A percentile compares a stretch with the other conserved stretches of the same genome.
Evolutionary conservation across 2,888 invertebrate species (phyloP).

Genomic region (Epinotia brunnichana): DNA sequence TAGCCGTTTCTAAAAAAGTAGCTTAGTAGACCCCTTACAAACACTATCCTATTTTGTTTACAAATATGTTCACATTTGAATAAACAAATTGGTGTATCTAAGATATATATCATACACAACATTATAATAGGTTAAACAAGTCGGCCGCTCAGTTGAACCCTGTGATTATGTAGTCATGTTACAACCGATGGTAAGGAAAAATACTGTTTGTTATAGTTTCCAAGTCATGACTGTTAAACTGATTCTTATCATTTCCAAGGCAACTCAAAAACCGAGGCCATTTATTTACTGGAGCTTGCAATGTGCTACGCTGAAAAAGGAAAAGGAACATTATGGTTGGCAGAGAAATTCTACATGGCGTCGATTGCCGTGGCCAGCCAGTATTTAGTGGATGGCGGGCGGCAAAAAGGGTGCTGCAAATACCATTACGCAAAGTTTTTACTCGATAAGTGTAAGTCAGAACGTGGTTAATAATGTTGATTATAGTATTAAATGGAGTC

Average conservation of each 20-base stretch:
- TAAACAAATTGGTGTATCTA: conserved; percentile 4
- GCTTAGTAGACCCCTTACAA: background rate
- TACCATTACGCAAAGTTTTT: conserved; percentile 82
- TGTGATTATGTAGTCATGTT: conserved; percentile 24
- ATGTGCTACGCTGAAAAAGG: conserved; percentile 70
- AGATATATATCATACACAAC: conserved; percentile 2
- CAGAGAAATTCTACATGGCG: conserved; percentile 80
- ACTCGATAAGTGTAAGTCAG: conserved; percentile 78
- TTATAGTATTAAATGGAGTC: too few relatives aligned
- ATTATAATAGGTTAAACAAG: conserved; percentile 17
- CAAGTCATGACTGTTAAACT: background rate
- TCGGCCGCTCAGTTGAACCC: conserved; percentile 1
- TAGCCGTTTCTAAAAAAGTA: background rate
- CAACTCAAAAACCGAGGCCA: conserved; percentile 69
- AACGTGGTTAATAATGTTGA: background rate
- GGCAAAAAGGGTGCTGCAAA: conserved; percentile 77
- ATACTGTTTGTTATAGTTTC: conserved; percentile 6
- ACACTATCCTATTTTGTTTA: background rate
- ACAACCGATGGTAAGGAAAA: conserved; percentile 9
- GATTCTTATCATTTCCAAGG: conserved; percentile 54
- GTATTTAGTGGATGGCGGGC: conserved; percentile 75
- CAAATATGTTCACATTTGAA: background rate
- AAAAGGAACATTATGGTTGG: conserved; percentile 83
- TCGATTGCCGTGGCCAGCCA: conserved; percentile 73
- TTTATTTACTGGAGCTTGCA: conserved; percentile 72